These are phyloP conservation scores for Zophobas morio DNA, from an alignment of 1,140 invertebrate species.

Conservation along the genomic window DNA sequence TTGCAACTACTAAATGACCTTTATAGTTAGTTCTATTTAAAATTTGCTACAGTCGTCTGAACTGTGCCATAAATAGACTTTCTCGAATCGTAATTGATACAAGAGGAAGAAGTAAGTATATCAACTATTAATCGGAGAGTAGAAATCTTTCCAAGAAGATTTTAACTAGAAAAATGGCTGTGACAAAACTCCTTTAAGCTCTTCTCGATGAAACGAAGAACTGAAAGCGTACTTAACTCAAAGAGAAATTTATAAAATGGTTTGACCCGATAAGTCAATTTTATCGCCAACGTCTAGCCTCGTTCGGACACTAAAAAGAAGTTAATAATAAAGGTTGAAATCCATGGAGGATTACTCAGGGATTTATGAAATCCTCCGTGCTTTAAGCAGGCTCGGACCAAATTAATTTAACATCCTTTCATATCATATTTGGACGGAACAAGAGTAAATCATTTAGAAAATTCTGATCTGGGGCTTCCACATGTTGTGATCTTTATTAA, in stretches of 20 bases:
- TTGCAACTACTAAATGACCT: no score
- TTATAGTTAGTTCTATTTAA: no score
- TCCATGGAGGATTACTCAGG: background rate
- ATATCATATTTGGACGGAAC: background rate
- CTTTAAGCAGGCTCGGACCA: background rate
- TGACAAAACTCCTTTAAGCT: no score
- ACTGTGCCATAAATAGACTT: no score
- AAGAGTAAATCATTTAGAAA: background rate
- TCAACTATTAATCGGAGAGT: no score
- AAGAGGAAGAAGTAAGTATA: no score
- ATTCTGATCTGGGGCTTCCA: background rate
- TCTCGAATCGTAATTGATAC: no score
- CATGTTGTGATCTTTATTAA: background rate
- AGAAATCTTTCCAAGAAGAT: no score
- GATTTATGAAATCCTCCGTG: slow-evolving; percentile 1
- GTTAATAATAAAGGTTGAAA: slow-evolving; percentile 1
- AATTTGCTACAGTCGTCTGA: no score
- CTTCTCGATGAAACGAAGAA: no score
- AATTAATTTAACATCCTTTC: slow-evolving; percentile 6
- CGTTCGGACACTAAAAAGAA: background rate
- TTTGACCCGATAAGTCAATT: background rate
- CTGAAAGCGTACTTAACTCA: no score
- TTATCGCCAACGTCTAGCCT: background rate
- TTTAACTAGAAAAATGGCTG: no score
- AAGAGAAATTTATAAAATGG: background rate